Conservation (phyloP, 2,113 vertebrate species). For the Myotis brandtii region DNA sequence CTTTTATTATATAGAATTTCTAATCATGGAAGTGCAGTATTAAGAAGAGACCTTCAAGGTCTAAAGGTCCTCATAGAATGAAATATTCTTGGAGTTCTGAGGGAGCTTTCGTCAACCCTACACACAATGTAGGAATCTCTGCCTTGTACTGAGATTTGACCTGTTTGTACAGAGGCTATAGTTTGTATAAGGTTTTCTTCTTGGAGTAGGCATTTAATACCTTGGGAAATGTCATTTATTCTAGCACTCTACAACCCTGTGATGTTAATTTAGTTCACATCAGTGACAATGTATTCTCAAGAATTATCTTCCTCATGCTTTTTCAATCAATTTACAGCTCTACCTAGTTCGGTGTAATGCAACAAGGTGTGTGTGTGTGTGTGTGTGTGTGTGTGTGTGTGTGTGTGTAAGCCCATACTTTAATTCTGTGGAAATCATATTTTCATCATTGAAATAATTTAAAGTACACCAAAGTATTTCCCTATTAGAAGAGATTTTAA, state of each 20-base stretch:
- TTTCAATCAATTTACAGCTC: background rate
- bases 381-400: background rate
- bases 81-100: background rate
- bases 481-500: background rate
- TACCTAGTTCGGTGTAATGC: background rate
- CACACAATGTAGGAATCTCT: background rate
- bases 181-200: background rate
- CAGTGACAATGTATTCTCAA: background rate
- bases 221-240: constrained; percentile 14
- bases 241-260: background rate
- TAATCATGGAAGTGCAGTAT: background rate
- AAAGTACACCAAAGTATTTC: background rate
- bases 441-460: constrained; percentile 28
- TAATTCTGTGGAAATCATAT: background rate
- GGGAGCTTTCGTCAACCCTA: background rate
- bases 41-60: background rate
- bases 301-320: background rate
- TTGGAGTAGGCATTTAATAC: background rate
- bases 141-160: background rate
- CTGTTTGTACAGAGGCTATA: background rate
- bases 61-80: background rate
- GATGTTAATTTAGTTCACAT: background rate
- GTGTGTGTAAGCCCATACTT: background rate
- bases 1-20: background rate
- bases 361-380: background rate